Evolutionary conservation across 2,797 vertebrate genomes (phyloP).

Genomic region (Leucoraja ocellata): DNA sequence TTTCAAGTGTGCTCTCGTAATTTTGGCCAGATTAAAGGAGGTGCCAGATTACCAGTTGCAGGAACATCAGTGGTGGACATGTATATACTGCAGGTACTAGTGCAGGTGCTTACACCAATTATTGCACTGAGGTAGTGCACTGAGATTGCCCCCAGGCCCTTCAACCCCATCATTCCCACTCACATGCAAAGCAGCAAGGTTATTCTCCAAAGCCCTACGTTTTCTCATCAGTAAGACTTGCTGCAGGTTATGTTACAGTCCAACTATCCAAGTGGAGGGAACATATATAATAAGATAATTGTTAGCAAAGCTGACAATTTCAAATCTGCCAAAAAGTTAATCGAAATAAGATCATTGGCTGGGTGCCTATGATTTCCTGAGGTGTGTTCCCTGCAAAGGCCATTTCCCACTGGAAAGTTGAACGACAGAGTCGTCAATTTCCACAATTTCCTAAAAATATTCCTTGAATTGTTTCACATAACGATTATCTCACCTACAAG

Average conservation of each 20-base stretch:
- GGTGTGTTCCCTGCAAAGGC: not conserved
- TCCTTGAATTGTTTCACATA: conserved; percentile 15
- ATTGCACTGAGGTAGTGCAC: not conserved
- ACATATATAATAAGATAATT: not conserved
- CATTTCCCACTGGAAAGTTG: not conserved
- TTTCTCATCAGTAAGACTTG: not conserved
- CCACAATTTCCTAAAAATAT: not conserved
- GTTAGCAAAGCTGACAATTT: not conserved
- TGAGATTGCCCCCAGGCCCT: too few species aligned
- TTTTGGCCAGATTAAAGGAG: too few species aligned
- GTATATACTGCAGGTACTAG: not conserved
- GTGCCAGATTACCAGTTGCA: too few species aligned
- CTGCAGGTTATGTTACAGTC: not conserved
- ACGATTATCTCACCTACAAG: not conserved
- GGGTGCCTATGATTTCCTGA: not conserved
- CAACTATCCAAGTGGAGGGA: not conserved
- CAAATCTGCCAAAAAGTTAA: not conserved
- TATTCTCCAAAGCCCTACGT: not conserved
- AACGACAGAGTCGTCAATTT: not conserved
- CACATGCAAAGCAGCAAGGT: not conserved
- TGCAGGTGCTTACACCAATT: not conserved
- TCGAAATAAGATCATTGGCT: not conserved
- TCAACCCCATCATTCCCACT: too few species aligned
- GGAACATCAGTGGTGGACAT: too few species aligned
- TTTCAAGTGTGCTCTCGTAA: too few species aligned